Conservation (phyloP, 2,113 vertebrate genomes). For the Coptodon bakossiorum region DNA sequence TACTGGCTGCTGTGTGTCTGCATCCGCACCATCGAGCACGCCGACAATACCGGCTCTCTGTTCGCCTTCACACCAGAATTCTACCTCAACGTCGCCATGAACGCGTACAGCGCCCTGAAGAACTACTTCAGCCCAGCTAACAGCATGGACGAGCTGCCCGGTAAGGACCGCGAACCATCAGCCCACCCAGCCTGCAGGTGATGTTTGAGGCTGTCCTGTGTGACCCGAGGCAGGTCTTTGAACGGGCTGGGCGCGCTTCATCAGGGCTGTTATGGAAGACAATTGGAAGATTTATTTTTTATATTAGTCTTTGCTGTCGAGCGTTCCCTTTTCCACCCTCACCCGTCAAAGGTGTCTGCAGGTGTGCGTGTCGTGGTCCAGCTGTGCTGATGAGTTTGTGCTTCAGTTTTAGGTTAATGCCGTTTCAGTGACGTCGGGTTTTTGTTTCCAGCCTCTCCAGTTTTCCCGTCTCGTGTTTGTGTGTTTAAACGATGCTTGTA, state of each 20-base stretch:
- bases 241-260: background rate
- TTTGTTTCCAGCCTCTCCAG: background rate
- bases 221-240: background rate
- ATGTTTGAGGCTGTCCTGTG: background rate
- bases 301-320: background rate
- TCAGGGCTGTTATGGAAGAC: background rate
- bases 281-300: background rate
- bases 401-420: accelerated
- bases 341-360: background rate
- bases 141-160: conserved; percentile 93
- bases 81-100: conserved; percentile 97
- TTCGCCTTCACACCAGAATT: conserved; percentile 95
- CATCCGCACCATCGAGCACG: conserved; percentile 86
- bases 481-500: accelerated
- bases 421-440: background rate
- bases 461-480: background rate
- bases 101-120: conserved; percentile 95
- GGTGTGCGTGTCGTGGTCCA: background rate
- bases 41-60: conserved; percentile 81
- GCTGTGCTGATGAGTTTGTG: too few relatives aligned
- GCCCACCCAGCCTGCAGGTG: background rate
- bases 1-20: conserved; percentile 94
- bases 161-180: conserved; percentile 15
- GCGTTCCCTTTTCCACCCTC: background rate
- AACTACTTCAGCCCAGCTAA: conserved; percentile 96